Evolutionary conservation across 2,113 vertebrate genomes (phyloP).

Genomic region (Neoarius graeffei): DNA sequence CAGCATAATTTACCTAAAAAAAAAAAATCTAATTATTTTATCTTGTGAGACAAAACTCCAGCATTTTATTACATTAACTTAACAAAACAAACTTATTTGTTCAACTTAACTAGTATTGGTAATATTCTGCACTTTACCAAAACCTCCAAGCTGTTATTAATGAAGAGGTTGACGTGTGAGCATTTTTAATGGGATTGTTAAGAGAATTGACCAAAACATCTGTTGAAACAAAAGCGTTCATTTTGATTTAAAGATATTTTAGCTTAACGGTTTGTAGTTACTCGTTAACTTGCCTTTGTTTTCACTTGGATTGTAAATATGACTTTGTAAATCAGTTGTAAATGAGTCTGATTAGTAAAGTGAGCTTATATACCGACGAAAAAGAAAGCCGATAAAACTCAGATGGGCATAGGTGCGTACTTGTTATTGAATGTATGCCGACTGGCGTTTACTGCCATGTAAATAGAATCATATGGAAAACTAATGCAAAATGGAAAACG

Average conservation of each 20-base stretch:
- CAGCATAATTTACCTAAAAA: conserved; percentile 18
- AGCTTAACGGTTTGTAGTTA: conserved; percentile 42
- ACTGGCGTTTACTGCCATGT: conserved; percentile 76
- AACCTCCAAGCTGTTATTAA: conserved; percentile 12
- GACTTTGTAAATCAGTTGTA: conserved; percentile 45
- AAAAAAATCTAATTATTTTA: not conserved
- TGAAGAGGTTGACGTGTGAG: not conserved
- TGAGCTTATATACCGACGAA: not conserved
- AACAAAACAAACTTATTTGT: conserved; percentile 24
- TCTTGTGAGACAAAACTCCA: conserved; percentile 5
- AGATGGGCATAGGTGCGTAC: conserved; percentile 36
- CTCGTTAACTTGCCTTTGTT: conserved; percentile 43
- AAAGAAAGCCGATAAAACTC: conserved; percentile 19
- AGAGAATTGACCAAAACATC: not conserved
- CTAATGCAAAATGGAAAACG: conserved; percentile 58
- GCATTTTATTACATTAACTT: conserved; percentile 18
- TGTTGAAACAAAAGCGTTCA: not conserved
- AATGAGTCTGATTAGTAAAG: conserved; percentile 20
- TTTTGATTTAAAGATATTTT: conserved; percentile 31
- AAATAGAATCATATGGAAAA: conserved; percentile 68
- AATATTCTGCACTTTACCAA: conserved; percentile 54
- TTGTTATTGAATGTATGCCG: conserved; percentile 74
- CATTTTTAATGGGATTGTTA: not conserved
- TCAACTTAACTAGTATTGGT: conserved; percentile 40
- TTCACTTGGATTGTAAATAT: conserved; percentile 52